Base-by-base conservation (phyloP, 1,140 invertebrate species). In the Drosophila teissieri region DNA sequence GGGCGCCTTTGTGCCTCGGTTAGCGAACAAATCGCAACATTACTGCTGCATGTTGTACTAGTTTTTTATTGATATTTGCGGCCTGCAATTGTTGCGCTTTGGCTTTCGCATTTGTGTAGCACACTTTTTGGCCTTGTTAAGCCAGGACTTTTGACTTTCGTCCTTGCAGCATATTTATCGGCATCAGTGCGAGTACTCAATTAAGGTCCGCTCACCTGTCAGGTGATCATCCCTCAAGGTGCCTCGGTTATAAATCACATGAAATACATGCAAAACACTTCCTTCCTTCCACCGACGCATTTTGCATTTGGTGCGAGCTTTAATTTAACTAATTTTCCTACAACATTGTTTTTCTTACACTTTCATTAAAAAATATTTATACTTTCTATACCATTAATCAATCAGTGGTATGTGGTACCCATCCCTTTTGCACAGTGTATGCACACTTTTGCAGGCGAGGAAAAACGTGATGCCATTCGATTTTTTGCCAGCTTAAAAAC, bases 401-500 rank as follows among this genome's bases (percentile, higher is more conserved):
- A 8, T 10, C 31, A 31, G 8, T 31, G 31, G 2, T 2, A 3
- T 31, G 7, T 31, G 10, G 8, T 2, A 40, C 2, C 6, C 8
- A 7, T 2, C n/a, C 2, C 7, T 45, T 45, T 45, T 11, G 8
- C 17, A 12, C 15, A 40, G 60, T 51, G 64, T 14, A 52, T 2
- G 4, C 34, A 27, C 19, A n/a, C 3, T 15, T 51, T 68, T 45
- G 34, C 48, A 19, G 11, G 40, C 24, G 60, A 42, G 42, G 15
- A 56, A 54, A 55, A 55, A 34, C 67, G 67, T 70, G 64, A 40
- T 37, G 27, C 12, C 61, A 48, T 52, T 65, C 72, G 60, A 75
- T 62, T 62, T 58, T 65, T 79, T 64, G 17, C 79, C 81, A 85
- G 85, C 78, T 91, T 91, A 85, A 91, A 91, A 91, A 76, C 81